Percentiles rank a stretch among this genome's conserved stretches.
phyloP scores from a whole-genome alignment of 1,140 invertebrate genomes.

The Contarinia nasturtii region DNA sequence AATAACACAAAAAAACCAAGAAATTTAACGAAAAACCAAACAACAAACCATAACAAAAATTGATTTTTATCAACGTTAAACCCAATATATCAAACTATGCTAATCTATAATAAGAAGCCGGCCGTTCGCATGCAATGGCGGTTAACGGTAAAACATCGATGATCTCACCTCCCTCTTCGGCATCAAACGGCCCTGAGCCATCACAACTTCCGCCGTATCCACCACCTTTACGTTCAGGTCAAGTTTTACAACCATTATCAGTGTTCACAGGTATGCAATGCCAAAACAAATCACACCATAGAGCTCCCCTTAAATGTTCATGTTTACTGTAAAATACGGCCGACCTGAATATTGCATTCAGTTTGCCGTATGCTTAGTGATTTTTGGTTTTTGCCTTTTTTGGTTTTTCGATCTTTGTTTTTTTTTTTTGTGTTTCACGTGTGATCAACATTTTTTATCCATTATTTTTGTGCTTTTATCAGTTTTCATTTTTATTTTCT shows the following conservation, averaged over 20 bases:
- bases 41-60: not conserved
- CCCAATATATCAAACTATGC: too few species aligned
- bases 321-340: not conserved
- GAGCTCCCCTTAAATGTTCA: not conserved
- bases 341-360: not conserved
- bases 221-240: conserved; percentile 25
- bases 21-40: not conserved
- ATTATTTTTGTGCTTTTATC: not conserved
- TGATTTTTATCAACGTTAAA: not conserved
- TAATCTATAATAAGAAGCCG: conserved; percentile 9
- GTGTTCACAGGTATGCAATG: conserved; percentile 22
- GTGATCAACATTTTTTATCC: conserved; percentile 1
- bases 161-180: conserved; percentile 25
- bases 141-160: conserved; percentile 24
- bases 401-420: not conserved
- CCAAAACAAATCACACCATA: not conserved
- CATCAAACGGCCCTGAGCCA: conserved; percentile 25
- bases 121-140: conserved; percentile 24
- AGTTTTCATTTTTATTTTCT: conserved; percentile 8
- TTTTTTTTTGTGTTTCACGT: not conserved
- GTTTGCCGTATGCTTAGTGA: not conserved
- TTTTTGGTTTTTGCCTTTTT: not conserved
- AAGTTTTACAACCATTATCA: conserved; percentile 24
- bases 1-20: not conserved
- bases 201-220: conserved; percentile 25